Evolutionary conservation across 2,797 vertebrate species (phyloP).

Genomic region (Spea hammondii): DNA sequence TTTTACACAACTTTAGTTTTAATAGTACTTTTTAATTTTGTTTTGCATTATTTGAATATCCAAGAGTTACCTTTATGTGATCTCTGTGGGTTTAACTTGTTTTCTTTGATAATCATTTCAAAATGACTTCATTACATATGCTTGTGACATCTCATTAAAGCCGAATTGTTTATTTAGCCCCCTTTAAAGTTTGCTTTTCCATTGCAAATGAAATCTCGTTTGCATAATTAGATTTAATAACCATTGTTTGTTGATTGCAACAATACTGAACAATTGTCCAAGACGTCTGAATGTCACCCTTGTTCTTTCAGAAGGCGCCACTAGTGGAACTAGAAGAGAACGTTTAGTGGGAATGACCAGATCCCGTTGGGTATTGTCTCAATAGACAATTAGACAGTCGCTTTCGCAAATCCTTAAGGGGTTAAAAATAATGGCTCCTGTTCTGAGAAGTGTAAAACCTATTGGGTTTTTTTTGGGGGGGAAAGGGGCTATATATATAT

Average conservation of each 20-base stretch:
- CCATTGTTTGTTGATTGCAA: slow-evolving; percentile 39
- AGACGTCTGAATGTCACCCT: background rate
- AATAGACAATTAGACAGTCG: no score
- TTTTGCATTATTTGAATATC: no score
- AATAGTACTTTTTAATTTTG: no score
- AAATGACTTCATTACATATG: background rate
- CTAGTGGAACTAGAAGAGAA: background rate
- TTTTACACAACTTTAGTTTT: no score
- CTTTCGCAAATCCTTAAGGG: no score
- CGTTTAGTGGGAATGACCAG: no score
- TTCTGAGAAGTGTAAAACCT: no score
- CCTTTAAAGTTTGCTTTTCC: background rate
- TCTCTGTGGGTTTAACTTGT: background rate
- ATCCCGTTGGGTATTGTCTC: no score
- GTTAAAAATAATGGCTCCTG: no score
- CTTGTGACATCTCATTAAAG: slow-evolving; percentile 9
- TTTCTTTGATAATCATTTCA: background rate
- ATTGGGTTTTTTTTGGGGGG: no score
- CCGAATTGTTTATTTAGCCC: slow-evolving; percentile 8
- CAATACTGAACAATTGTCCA: slow-evolving; percentile 32
- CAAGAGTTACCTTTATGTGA: no score
- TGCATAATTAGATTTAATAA: slow-evolving; percentile 42
- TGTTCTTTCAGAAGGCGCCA: background rate
- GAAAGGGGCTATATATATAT: background rate
- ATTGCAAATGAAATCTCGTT: background rate